Conservation (phyloP, 2,888 invertebrate genomes). For the Meteorus cinctellus region DNA sequence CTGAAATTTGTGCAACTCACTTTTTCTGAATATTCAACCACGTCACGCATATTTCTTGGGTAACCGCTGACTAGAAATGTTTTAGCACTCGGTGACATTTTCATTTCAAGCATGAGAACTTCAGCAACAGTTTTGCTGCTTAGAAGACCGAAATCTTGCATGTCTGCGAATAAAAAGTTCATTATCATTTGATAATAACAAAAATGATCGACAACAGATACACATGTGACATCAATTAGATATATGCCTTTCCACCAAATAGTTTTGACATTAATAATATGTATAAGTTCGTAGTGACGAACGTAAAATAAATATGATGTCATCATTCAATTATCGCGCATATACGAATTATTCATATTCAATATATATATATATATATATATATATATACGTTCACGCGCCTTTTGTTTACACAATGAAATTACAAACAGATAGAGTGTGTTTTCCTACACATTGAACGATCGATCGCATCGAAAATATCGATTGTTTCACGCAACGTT, state of each 20-base stretch:
- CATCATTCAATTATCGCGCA: too few relatives aligned
- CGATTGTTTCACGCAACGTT: constrained; percentile 42
- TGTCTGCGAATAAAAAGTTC: constrained; percentile 75
- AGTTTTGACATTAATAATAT: too few relatives aligned
- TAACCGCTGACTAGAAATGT: constrained; percentile 92
- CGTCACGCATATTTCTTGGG: constrained; percentile 93
- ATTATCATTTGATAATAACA: too few relatives aligned
- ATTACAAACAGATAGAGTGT: constrained; percentile 32
- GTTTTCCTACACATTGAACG: constrained; percentile 21
- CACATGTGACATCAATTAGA: too few relatives aligned
- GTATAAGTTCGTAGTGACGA: too few relatives aligned
- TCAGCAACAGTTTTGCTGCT: constrained; percentile 92
- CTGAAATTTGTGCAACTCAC: constrained; percentile 73
- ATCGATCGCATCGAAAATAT: constrained; percentile 44
- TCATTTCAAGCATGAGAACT: constrained; percentile 93
- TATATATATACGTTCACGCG: not conserved
- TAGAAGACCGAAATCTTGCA: constrained; percentile 90
- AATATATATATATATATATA: not conserved
- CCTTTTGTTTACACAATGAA: constrained; percentile 18
- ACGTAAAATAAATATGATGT: too few relatives aligned
- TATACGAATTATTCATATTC: too few relatives aligned
- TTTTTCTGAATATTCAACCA: constrained; percentile 93
- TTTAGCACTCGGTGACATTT: constrained; percentile 91
- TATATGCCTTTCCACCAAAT: too few relatives aligned
- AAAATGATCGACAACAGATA: too few relatives aligned